These are phyloP conservation scores for Microcaecilia unicolor DNA, from an alignment of 2,797 vertebrate species.

Conservation along the genomic window DNA sequence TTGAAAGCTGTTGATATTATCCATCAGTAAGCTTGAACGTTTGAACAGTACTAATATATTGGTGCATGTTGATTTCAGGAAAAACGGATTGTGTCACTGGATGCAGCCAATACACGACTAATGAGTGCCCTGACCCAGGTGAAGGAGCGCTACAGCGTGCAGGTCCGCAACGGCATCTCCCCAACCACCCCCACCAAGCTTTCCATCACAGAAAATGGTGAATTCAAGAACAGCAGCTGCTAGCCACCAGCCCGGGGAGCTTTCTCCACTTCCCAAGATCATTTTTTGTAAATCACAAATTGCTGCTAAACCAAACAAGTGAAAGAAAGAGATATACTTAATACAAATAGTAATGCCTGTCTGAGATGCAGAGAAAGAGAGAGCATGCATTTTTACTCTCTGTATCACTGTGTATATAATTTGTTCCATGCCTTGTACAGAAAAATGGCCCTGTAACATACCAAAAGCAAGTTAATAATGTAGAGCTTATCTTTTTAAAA, in stretches of 20 bases:
- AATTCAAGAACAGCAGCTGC: slow-evolving; percentile 97
- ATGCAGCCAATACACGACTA: slow-evolving; percentile 84
- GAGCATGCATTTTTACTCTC: slow-evolving; percentile 20
- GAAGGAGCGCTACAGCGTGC: slow-evolving; percentile 87
- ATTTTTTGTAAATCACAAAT: too few relatives aligned
- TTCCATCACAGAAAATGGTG: slow-evolving; percentile 96
- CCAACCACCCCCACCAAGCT: slow-evolving; percentile 89
- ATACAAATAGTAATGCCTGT: too few relatives aligned
- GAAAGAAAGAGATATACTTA: not conserved
- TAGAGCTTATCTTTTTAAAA: slow-evolving; percentile 59
- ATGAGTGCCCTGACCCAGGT: slow-evolving; percentile 92
- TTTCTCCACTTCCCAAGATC: not conserved
- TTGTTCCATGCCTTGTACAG: slow-evolving; percentile 61
- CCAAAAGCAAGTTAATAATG: slow-evolving; percentile 59
- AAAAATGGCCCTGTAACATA: slow-evolving; percentile 54
- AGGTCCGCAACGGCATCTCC: slow-evolving; percentile 82
- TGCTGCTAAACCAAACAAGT: slow-evolving; percentile 28
- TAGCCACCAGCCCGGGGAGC: slow-evolving; percentile 36
- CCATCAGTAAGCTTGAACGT: rapidly evolving
- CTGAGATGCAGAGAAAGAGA: too few relatives aligned
- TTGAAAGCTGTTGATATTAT: rapidly evolving
- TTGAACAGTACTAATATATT: not conserved
- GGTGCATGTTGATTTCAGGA: slow-evolving; percentile 65
- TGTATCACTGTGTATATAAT: slow-evolving; percentile 48
- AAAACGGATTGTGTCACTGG: slow-evolving; percentile 84